Conservation (phyloP, 2,113 vertebrate genomes). For the Dipodomys spectabilis region DNA sequence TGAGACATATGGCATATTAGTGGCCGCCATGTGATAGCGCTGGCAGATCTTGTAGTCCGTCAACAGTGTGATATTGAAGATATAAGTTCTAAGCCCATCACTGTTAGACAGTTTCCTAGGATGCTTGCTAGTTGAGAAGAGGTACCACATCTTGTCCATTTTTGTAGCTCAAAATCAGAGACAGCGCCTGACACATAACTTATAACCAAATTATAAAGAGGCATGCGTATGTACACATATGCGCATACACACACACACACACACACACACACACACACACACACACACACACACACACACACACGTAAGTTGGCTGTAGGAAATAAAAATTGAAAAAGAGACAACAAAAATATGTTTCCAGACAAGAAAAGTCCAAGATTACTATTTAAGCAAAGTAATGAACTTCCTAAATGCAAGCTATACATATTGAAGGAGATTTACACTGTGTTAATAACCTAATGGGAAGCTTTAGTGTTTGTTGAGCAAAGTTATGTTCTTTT, state of each 20-base stretch:
- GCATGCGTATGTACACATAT: too few species aligned
- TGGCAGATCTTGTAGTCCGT: neutral
- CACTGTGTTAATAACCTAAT: neutral
- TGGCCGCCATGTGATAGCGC: neutral
- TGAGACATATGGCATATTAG: neutral
- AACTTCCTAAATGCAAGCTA: neutral
- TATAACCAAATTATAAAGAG: neutral
- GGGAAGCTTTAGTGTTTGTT: slow-evolving; percentile 8
- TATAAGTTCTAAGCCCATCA: neutral
- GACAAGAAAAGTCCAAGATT: neutral
- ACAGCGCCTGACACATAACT: neutral
- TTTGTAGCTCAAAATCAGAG: neutral
- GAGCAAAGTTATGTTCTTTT: neutral
- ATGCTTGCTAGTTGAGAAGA: neutral
- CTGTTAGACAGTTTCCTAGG: neutral
- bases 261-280: too few species aligned
- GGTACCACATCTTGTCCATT: neutral
- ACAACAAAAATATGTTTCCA: neutral
- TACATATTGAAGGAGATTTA: neutral
- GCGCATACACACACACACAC: too few species aligned
- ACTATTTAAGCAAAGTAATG: neutral
- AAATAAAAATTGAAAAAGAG: neutral
- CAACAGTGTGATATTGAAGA: neutral
- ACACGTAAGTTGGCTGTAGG: neutral
- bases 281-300: too few species aligned